Conservation (phyloP, 2,113 vertebrate genomes). For the Donacobius atricapilla region DNA sequence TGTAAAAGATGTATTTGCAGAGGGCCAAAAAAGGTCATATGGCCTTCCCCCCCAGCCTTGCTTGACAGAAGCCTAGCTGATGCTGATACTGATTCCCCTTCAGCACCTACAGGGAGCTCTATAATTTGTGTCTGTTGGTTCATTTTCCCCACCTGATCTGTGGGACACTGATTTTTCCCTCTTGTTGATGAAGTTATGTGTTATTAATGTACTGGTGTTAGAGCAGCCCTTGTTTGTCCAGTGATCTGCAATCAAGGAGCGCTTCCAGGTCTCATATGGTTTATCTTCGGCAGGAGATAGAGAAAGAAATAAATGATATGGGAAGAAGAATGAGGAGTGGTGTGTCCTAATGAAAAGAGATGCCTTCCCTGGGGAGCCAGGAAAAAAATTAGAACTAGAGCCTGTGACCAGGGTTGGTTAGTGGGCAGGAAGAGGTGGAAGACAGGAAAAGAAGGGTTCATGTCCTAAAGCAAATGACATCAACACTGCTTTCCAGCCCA, state of each 20-base stretch:
- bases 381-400: neutral
- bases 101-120: neutral
- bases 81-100: neutral
- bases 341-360: neutral
- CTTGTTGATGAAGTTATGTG: neutral
- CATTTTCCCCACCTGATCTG: neutral
- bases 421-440: neutral
- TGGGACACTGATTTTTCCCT: neutral
- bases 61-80: neutral
- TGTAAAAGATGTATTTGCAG: neutral
- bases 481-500: neutral
- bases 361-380: neutral
- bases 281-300: neutral
- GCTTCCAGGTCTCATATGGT: neutral
- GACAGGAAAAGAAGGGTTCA: neutral
- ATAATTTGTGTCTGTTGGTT: neutral
- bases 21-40: neutral
- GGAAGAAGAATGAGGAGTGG: neutral
- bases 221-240: neutral
- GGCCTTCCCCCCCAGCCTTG: neutral
- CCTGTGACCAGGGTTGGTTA: rapidly evolving
- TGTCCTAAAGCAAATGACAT: neutral
- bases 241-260: neutral
- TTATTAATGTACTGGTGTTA: neutral
- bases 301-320: neutral